A percentile compares a stretch with the other conserved stretches of the same genome.
Evolutionary conservation across 2,888 invertebrate genomes (phyloP).

Genomic region (Dexiosoma caninum): DNA sequence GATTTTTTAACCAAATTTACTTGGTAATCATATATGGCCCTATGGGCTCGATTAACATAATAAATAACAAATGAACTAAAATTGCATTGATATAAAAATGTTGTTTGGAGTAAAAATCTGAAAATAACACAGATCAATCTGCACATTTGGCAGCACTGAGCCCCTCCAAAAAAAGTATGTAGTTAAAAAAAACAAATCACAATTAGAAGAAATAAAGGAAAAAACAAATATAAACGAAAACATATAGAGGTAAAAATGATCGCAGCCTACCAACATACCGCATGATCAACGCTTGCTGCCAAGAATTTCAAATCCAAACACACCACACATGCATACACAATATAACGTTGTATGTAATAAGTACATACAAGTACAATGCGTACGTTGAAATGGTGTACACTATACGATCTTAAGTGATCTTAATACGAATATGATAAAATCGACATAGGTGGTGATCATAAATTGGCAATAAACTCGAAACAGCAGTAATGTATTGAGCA

Average conservation of each 20-base stretch:
- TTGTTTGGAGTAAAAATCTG: no score
- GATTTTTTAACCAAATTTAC: no score
- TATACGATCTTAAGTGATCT: slow-evolving; percentile 60
- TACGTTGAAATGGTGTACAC: slow-evolving; percentile 36
- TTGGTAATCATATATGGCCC: no score
- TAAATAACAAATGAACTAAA: slow-evolving; percentile 1
- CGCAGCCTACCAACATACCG: neutral
- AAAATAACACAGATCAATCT: no score
- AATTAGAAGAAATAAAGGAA: slow-evolving; percentile 42
- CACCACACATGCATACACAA: slow-evolving; percentile 2
- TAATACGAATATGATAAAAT: slow-evolving; percentile 63
- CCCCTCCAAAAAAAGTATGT: slow-evolving; percentile 15
- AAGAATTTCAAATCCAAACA: slow-evolving; percentile 45
- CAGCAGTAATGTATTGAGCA: slow-evolving; percentile 53
- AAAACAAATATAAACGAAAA: neutral
- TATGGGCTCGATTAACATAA: no score
- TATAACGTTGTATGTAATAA: neutral
- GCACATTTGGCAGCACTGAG: no score
- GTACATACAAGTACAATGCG: neutral
- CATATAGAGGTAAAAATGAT: slow-evolving; percentile 27
- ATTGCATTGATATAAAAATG: no score
- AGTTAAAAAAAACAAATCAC: slow-evolving; percentile 57
- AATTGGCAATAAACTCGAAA: slow-evolving; percentile 53
- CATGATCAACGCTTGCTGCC: slow-evolving; percentile 44
- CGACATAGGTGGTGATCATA: slow-evolving; percentile 63